Conservation (phyloP, 2,888 invertebrate species). For the Falcaria lacertinaria region DNA sequence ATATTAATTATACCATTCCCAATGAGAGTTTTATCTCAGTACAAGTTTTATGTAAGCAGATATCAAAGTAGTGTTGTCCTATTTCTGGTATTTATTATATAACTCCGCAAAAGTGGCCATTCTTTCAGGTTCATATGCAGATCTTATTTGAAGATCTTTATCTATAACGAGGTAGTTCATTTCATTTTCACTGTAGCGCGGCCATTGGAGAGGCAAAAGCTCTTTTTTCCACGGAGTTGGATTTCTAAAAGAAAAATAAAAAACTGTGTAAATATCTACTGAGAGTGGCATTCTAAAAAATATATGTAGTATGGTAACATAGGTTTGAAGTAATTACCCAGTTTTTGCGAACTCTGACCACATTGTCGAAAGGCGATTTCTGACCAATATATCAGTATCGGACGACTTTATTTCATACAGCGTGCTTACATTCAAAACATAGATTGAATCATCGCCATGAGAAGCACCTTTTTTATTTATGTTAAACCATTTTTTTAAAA, state of each 20-base stretch:
- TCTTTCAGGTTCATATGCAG: slow-evolving; percentile 30
- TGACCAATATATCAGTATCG: slow-evolving; percentile 21
- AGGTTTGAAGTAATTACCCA: slow-evolving; percentile 27
- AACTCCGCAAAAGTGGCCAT: slow-evolving; percentile 39
- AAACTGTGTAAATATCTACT: background rate
- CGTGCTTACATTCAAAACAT: slow-evolving; percentile 12
- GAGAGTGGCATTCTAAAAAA: background rate
- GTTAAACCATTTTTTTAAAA: slow-evolving; percentile 22
- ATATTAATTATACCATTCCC: too few species aligned
- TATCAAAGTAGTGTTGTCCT: too few species aligned
- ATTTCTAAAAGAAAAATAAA: slow-evolving; percentile 34
- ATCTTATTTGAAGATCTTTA: slow-evolving; percentile 23
- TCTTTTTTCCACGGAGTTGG: slow-evolving; percentile 23
- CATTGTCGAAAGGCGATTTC: slow-evolving; percentile 36
- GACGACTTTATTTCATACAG: background rate
- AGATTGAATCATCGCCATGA: slow-evolving; percentile 42
- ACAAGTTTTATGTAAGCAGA: too few species aligned
- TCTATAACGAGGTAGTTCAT: slow-evolving; percentile 30
- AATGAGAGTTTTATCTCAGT: too few species aligned
- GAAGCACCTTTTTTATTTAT: slow-evolving; percentile 31
- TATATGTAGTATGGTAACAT: background rate
- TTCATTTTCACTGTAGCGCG: slow-evolving; percentile 18
- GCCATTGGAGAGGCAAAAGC: slow-evolving; percentile 26
- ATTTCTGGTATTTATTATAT: slow-evolving; percentile 33
- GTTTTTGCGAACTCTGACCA: slow-evolving; percentile 54